Evolutionary conservation across 2,888 invertebrate genomes (phyloP).

Genomic region (Mactromeris polynyma): DNA sequence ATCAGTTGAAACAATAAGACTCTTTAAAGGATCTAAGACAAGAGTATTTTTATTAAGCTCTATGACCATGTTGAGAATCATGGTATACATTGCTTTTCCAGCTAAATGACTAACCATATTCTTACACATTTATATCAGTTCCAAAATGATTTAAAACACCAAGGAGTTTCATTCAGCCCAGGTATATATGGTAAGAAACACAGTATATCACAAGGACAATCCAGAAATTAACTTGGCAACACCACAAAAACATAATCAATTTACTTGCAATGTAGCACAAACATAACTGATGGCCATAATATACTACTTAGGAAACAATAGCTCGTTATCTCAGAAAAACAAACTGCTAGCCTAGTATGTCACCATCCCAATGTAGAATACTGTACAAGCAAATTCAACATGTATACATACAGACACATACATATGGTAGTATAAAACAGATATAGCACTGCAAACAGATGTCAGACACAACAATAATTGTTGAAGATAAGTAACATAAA

Average conservation of each 20-base stretch:
- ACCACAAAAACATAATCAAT: not conserved
- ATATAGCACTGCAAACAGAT: not conserved
- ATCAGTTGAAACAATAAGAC: no score
- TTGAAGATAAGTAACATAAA: not conserved
- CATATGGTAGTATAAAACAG: constrained; percentile 6
- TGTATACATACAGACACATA: not conserved
- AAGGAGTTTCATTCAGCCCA: no score
- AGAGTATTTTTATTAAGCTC: no score
- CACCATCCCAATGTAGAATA: not conserved
- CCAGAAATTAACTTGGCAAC: no score
- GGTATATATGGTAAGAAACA: no score
- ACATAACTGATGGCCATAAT: not conserved
- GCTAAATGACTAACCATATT: no score
- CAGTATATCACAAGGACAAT: no score
- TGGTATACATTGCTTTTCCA: no score
- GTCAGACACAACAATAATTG: not conserved
- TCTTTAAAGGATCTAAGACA: no score
- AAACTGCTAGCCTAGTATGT: not conserved
- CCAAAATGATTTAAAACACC: no score
- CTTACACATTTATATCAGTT: no score
- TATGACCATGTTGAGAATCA: no score
- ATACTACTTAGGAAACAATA: not conserved
- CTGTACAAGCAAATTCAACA: not conserved
- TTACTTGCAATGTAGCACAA: not conserved
- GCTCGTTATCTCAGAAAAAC: not conserved